Percentiles rank a stretch among this genome's conserved stretches.
Evolutionary conservation across 2,888 invertebrate genomes (phyloP).

Genomic region (Noctuana brunneofusca): DNA sequence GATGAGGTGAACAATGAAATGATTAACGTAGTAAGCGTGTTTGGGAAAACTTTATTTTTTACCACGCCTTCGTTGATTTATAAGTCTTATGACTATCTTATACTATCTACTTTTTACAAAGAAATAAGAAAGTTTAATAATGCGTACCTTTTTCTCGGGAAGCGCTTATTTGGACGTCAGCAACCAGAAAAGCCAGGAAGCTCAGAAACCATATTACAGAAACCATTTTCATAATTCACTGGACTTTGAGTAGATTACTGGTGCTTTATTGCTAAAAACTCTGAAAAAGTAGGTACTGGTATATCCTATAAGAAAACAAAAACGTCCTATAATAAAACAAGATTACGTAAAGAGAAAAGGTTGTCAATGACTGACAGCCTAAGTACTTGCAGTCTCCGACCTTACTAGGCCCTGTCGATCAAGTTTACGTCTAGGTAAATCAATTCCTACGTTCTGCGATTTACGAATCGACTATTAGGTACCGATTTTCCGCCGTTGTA

Average conservation of each 20-base stretch:
- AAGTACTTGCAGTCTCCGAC: not conserved
- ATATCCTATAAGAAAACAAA: not conserved
- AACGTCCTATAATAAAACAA: not conserved
- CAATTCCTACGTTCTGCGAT: too few relatives aligned
- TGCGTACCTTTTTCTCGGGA: slow-evolving; percentile 56
- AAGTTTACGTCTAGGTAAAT: not conserved
- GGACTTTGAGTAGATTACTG: not conserved
- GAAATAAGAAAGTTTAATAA: not conserved
- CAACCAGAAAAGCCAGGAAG: slow-evolving; percentile 55
- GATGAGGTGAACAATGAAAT: too few relatives aligned
- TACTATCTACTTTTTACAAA: not conserved
- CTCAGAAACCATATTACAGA: slow-evolving; percentile 62
- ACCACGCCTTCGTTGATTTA: too few relatives aligned
- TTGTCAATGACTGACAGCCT: not conserved
- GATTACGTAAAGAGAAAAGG: not conserved
- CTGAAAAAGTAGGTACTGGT: too few relatives aligned
- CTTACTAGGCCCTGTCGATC: not conserved
- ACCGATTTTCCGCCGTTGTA: too few relatives aligned
- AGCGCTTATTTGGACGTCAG: slow-evolving; percentile 62
- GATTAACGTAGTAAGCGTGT: too few relatives aligned
- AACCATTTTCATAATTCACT: slow-evolving; percentile 48
- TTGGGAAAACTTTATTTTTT: too few relatives aligned
- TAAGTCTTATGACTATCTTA: too few relatives aligned
- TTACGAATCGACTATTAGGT: too few relatives aligned
- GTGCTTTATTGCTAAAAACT: not conserved